A percentile compares a stretch with the other conserved stretches of the same genome.
phyloP scores from a whole-genome alignment of 2,888 invertebrate species.

The Dasypogon diadema region DNA sequence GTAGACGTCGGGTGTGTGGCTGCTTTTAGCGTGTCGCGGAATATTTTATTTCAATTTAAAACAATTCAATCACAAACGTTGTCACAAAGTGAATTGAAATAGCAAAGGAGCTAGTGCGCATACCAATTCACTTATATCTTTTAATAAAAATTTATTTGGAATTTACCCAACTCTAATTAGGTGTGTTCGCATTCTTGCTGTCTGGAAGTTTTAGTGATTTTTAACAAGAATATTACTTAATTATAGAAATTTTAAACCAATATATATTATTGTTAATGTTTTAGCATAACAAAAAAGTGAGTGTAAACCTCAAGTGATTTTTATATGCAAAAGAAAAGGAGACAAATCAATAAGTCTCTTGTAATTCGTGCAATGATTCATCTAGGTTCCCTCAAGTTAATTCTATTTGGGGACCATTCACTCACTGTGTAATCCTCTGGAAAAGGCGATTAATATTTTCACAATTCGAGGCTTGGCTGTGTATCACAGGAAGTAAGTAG shows the following conservation, averaged over 20 bases:
- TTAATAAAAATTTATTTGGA: neutral
- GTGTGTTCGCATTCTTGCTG: conserved; percentile 11
- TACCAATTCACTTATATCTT: neutral
- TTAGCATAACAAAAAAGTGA: neutral
- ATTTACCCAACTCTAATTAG: neutral
- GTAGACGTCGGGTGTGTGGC: conserved; percentile 45
- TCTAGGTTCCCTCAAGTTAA: conserved; percentile 3
- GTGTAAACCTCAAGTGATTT: neutral
- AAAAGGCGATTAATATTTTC: neutral
- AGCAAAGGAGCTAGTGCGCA: neutral
- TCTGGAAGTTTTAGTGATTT: conserved; percentile 19
- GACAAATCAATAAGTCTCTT: conserved; percentile 37
- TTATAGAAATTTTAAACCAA: neutral
- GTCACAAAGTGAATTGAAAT: conserved; percentile 40
- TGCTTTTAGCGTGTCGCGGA: conserved; percentile 39
- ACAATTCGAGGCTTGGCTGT: neutral
- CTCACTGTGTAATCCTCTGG: neutral
- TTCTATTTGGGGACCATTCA: conserved; percentile 5
- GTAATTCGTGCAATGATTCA: conserved; percentile 42
- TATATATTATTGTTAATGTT: neutral
- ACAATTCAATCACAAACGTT: conserved; percentile 26
- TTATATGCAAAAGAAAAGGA: neutral
- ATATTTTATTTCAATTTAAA: conserved; percentile 32
- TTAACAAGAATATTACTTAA: neutral
- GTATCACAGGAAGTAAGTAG: conserved; percentile 28